Evolutionary conservation across 2,797 vertebrate species (phyloP).

Genomic region (Alfaro cultratus): DNA sequence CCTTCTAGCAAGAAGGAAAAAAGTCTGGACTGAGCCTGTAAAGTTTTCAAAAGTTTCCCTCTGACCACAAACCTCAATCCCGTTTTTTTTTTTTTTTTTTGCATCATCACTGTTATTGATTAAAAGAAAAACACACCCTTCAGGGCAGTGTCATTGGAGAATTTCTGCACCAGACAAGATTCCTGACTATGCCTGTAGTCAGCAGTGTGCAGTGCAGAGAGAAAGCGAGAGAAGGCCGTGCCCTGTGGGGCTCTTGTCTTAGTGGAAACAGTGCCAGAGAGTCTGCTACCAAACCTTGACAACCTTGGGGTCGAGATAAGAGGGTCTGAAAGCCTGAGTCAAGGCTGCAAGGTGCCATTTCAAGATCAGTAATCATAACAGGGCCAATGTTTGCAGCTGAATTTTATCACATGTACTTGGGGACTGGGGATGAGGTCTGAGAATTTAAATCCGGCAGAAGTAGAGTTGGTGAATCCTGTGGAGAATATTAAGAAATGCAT

Average conservation of each 20-base stretch:
- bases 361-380: not conserved
- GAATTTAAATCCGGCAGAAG: not conserved
- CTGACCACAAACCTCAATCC: not conserved
- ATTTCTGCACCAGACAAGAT: conserved; percentile 5
- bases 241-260: conserved; percentile 1
- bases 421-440: too few species aligned
- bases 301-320: not conserved
- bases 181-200: conserved; percentile 4
- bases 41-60: not conserved
- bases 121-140: too few species aligned
- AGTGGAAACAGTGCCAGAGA: conserved; percentile 8
- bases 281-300: not conserved
- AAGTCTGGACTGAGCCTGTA: not conserved
- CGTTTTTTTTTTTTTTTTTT: not conserved
- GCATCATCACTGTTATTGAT: conserved; percentile 1
- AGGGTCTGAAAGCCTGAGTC: not conserved
- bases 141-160: conserved; percentile 1
- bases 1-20: not conserved
- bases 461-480: not conserved
- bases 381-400: not conserved
- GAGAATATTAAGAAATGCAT: not conserved
- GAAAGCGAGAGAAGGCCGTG: not conserved
- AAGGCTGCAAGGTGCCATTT: not conserved
- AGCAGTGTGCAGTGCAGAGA: not conserved
- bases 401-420: not conserved